Evolutionary conservation across 2,797 vertebrate genomes (phyloP), one percentile per base, ranked within the genome.

Genomic region (Enteromius unitaeniatus): DNA sequence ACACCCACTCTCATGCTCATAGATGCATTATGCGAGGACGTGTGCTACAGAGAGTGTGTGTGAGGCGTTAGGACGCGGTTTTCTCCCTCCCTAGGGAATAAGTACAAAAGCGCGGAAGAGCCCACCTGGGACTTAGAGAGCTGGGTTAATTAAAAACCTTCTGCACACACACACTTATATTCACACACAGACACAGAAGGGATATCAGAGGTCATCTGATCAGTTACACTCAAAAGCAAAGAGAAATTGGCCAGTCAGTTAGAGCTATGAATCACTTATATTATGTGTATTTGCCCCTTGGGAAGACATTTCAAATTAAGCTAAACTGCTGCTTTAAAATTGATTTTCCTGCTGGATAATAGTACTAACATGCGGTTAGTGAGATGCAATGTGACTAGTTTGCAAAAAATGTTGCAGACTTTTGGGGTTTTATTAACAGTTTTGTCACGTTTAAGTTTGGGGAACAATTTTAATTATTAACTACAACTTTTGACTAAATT

Each of bases 61-160:
- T 65, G 34, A 51, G 80, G 89, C 86, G 89, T 91, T 85, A 58
- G 88, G 87, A 91, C 89, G 88, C 88, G 42, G 87, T 78, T 87
- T 81, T 31, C 76, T 51, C 49, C 40, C 51, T 88, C 89, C 82
- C 89, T 75, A n/a, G 89, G 85, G 86, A 88, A 67, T 70, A 78
- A 69, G 55, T 78, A 89, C 90, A 89, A 88, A 85, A 81, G 78
- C 21, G 2, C 3, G 23, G 40, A 80, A 88, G 65, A 77, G 84
- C 75, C 85, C 88, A 87, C 75, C 47, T 70, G 87, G 86, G 90
- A 88, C 75, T 68, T 21, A 77, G 23, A 55, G 67, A 84, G 53
- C 14, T 2, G 51, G 78, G 78, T 77, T 87, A 85, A 88, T 88
- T 83, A 84, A 87, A 80, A 67, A 87, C 78, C 81, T n/a, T 81